A percentile compares a stretch with the other conserved stretches of the same genome.
Conservation (phyloP, 53 echinoderm and acorn worm species). For the Holothuria scabra region DNA sequence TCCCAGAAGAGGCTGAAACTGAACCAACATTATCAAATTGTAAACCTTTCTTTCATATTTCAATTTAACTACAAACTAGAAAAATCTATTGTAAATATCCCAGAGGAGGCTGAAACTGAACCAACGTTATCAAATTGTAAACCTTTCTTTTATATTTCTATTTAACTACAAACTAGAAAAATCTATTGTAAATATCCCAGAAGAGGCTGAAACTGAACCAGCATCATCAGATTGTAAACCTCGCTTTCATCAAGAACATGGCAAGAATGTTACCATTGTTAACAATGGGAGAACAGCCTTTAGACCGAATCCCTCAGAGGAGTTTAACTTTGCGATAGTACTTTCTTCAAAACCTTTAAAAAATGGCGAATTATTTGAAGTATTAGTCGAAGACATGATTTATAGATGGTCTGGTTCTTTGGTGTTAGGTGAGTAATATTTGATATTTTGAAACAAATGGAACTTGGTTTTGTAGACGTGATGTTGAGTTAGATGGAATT, state of each 20-base stretch:
- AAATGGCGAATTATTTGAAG: conserved; percentile 85
- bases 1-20: no score
- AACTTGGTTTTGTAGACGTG: no score
- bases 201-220: neutral
- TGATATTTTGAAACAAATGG: no score
- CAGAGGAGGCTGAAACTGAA: no score
- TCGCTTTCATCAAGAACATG: conserved; percentile 69
- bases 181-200: neutral
- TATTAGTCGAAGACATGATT: conserved; percentile 91
- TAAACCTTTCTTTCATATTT: no score
- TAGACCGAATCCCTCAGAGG: conserved; percentile 86
- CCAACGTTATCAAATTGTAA: neutral
- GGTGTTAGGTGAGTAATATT: conserved; percentile 70
- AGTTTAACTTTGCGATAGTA: conserved; percentile 95
- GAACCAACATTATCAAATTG: neutral
- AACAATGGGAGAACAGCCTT: conserved; percentile 81
- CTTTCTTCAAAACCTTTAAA: conserved; percentile 78
- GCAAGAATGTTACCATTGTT: conserved; percentile 81
- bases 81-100: no score
- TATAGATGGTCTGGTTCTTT: conserved; percentile 98
- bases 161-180: neutral
- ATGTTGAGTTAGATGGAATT: no score
- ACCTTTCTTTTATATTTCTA: no score
- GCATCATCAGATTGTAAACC: neutral
- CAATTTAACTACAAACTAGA: neutral